These are phyloP conservation scores for Paragorgia papillata DNA, from an alignment of 92 coral and sea anemone genomes.

Conservation along the genomic window DNA sequence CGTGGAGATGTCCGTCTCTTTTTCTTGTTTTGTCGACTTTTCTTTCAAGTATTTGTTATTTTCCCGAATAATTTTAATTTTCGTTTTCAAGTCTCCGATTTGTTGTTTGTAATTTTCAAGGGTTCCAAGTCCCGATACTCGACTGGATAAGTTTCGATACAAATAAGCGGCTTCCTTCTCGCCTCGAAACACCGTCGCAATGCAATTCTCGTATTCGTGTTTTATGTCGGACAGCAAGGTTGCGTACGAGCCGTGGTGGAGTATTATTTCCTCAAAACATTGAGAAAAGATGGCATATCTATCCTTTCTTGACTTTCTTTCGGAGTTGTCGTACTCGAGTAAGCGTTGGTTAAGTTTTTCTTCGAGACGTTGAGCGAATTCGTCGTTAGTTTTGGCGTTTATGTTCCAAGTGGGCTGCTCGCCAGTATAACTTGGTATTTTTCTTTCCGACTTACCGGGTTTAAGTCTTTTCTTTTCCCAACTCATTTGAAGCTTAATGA, in stretches of 20 bases:
- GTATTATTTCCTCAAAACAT: constrained; percentile 37
- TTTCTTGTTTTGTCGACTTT: neutral
- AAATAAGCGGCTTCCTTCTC: constrained; percentile 7
- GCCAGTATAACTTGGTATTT: neutral
- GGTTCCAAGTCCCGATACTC: constrained; percentile 2
- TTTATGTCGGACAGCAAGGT: constrained; percentile 24
- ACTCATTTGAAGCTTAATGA: neutral
- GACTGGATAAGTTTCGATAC: constrained; percentile 12
- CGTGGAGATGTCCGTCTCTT: neutral
- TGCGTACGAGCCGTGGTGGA: constrained; percentile 14
- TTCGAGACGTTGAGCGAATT: constrained; percentile 1
- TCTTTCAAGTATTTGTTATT: constrained; percentile 5
- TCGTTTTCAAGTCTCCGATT: constrained; percentile 24
- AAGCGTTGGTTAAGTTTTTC: constrained; percentile 9
- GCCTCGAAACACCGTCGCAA: constrained; percentile 3
- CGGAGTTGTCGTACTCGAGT: constrained; percentile 15
- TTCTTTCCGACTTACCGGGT: neutral
- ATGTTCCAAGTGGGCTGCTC: constrained; percentile 4
- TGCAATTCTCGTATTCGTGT: constrained; percentile 37
- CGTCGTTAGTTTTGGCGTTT: constrained; percentile 4
- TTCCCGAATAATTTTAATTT: neutral
- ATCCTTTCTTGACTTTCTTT: constrained; percentile 12
- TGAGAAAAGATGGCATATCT: constrained; percentile 24
- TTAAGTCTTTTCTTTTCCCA: neutral
- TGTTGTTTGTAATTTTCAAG: constrained; percentile 2